Evolutionary conservation across 2,797 vertebrate genomes (phyloP), one percentile per base, ranked within the genome.

Genomic region (Girardinus metallicus): DNA sequence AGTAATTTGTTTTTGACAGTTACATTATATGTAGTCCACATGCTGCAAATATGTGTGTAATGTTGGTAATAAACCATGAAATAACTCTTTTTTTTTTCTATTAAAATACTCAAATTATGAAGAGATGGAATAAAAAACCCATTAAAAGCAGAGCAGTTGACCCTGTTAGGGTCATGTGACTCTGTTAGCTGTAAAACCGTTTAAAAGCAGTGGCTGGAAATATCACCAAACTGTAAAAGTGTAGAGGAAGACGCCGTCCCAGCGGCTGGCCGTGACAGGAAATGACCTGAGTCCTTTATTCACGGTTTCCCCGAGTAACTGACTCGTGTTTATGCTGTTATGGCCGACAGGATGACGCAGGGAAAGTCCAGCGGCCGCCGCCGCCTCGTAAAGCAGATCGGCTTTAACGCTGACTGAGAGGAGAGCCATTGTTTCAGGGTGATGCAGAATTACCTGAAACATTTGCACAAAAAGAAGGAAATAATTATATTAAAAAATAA

Each of bases 401-500:
- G 44, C 73, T 39, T 79, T 44, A 72, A 39, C 23, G 43, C 21
- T 62, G 39, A 47, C 64, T 31, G 11, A 44, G 71, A 46, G 23
- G 49, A 12, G 80, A 81, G 76, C 34, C 44, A 0, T 76, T 84
- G 83, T 86, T 88, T 80, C 68, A 47, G 47, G 85, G 74, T 90
- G 86, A 83, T 64, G 64, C 81, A 89, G 88, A 77, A 75, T 49
- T 44, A 62, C 71, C 77, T 77, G 68, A 78, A 74, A 80, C 81
- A 64, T 55, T 34, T 87, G 18, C 73, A 34, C 39, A 80, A 18
- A 77, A 77, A 90, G 74, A 80, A 68, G 77, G 77, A 80, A 64
- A 76, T 84, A 84, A 10, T 26, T n/a, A n/a, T n/a, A n/a, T n/a
- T n/a, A n/a, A 9, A 60, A 53, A 41, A 75, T 12, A 51, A 62